A percentile compares a stretch with the other conserved stretches of the same genome.
Evolutionary conservation across 2,113 vertebrate genomes (phyloP).

Genomic region (Pterocles gutturalis): DNA sequence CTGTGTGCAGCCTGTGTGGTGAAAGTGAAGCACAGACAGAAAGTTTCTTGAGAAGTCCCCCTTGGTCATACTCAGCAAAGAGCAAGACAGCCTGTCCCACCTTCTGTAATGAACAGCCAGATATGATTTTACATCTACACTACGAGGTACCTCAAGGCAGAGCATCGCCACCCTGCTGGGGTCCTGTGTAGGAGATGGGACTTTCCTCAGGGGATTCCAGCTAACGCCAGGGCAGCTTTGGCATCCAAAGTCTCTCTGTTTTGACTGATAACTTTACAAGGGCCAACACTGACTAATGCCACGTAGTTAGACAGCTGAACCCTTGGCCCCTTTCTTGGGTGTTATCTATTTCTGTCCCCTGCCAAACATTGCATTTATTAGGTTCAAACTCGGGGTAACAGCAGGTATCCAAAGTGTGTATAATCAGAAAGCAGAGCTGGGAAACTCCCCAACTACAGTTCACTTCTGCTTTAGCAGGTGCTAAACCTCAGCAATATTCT

Average conservation of each 20-base stretch:
- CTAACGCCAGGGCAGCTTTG: neutral
- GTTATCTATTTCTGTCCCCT: neutral
- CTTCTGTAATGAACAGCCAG: neutral
- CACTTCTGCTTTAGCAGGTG: neutral
- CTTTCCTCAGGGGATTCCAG: neutral
- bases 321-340: neutral
- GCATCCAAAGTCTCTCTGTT: neutral
- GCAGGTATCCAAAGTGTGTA: neutral
- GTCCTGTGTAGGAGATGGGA: neutral
- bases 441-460: neutral
- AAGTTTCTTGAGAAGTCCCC: neutral
- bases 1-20: accelerated
- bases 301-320: accelerated
- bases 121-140: neutral
- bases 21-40: accelerated
- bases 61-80: neutral
- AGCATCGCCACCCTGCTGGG: neutral
- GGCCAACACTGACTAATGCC: accelerated
- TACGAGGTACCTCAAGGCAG: neutral
- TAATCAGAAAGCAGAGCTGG: neutral
- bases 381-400: conserved; percentile 33
- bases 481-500: neutral
- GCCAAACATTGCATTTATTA: neutral
- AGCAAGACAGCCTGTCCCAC: neutral
- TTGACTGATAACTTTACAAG: neutral